Percentiles rank a stretch among this genome's conserved stretches.
Conservation (phyloP, 2,113 vertebrate genomes). For the Paradisaea rubra region DNA sequence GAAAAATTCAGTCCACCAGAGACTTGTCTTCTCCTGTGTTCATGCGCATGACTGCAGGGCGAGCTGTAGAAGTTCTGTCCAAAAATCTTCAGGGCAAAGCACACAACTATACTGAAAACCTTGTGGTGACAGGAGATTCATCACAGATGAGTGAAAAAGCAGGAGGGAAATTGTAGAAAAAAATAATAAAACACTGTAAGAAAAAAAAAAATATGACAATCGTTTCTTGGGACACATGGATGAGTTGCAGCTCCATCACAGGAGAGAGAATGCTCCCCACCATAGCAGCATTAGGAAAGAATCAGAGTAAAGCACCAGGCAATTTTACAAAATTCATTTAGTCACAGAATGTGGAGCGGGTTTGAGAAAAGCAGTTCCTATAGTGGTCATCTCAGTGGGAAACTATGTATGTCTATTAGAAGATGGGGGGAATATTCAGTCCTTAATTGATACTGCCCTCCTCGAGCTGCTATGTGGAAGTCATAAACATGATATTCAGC, state of each 20-base stretch:
- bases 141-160: not conserved
- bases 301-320: not conserved
- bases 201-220: not conserved
- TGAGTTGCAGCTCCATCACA: not conserved
- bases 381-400: not conserved
- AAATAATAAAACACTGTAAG: not conserved
- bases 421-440: fast-evolving
- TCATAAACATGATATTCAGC: not conserved
- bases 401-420: not conserved
- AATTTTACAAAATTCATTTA: not conserved
- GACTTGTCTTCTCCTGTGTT: not conserved
- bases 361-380: not conserved
- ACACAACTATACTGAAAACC: not conserved
- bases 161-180: not conserved
- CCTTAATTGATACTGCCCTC: not conserved
- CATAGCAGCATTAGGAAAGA: not conserved
- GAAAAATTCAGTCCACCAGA: not conserved
- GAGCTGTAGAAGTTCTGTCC: not conserved
- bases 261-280: not conserved
- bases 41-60: not conserved
- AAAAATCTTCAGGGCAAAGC: not conserved
- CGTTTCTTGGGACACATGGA: not conserved
- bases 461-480: not conserved
- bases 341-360: not conserved
- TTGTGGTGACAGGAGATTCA: not conserved